Base-by-base conservation (phyloP, 1,140 invertebrate species). In the Scaptomyza hsui region DNA sequence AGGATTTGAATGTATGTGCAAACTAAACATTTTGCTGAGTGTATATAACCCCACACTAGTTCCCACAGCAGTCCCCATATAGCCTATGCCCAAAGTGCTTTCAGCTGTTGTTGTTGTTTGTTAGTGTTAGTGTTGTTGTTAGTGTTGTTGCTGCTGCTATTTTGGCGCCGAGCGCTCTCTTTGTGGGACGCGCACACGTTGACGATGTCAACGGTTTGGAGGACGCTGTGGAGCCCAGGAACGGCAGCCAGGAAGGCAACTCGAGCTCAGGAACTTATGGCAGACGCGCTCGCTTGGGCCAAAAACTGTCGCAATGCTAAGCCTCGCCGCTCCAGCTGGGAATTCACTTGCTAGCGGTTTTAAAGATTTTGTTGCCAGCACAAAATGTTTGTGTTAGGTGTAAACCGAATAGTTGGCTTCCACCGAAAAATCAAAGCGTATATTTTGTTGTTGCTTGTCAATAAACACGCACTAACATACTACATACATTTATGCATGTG, bases 131-230 rank as follows among this genome's bases (percentile, higher is more conserved):
- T 60, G 24, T 24, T 24, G 1, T 24, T 24, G 21, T 51, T 24
- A 55, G 39, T 62, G 26, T 4, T 60, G 76, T 35, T 70, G 48
- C 9, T 65, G 35, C 18, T 85, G 77, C 64, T 83, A 82, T 82
- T 83, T 83, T 83, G 79, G 80, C 78, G 80, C 81, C 74, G 74
- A 71, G 68, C 57, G 77, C 83, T 69, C 64, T 82, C 83, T 69
- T 74, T 71, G 82, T 44, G 81, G 75, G 82, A 88, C 65, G 67
- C 61, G 80, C 80, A 86, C 81, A 85, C 81, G 81, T 85, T 85
- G 80, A 79, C 81, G 76, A 69, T 45, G 63, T 26, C 65, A 29
- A 19, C 59, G 39, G 19, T 63, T 13, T 10, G 39, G 55, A 24
- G 26, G 52, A 32, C 29, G 41, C 18, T 37, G n/a, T 32, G 39